These are phyloP conservation scores for Porphyrio hochstetteri DNA, from an alignment of 2,113 vertebrate species.

Conservation along the genomic window DNA sequence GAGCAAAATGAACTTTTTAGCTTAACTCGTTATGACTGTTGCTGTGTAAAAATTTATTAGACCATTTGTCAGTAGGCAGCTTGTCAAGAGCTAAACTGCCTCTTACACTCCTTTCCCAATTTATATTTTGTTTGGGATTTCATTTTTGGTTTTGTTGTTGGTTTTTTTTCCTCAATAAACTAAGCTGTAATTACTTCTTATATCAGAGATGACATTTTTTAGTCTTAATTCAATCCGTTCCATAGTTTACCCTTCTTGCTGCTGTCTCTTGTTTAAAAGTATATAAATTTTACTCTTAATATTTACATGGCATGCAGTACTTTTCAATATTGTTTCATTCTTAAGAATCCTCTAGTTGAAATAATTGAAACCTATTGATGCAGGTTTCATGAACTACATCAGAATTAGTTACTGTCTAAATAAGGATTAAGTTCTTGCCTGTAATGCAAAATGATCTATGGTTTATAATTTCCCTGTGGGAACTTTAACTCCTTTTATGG, in stretches of 20 bases:
- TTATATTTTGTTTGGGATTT: background rate
- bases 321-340: background rate
- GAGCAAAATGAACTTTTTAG: background rate
- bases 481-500: background rate
- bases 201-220: background rate
- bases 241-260: background rate
- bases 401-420: background rate
- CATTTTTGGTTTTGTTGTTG: background rate
- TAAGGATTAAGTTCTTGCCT: background rate
- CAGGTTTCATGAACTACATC: background rate
- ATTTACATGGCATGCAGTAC: background rate
- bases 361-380: background rate
- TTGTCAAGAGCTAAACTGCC: background rate
- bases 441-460: background rate
- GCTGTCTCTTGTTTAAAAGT: background rate
- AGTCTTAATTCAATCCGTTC: background rate
- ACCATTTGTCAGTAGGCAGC: background rate
- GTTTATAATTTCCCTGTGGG: background rate
- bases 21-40: rapidly evolving
- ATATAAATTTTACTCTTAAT: background rate
- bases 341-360: background rate
- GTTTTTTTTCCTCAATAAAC: background rate
- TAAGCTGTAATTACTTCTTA: background rate
- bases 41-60: background rate
- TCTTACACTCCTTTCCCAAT: background rate